Evolutionary conservation across 2,888 invertebrate genomes (phyloP).

Genomic region (Atrina japonica): DNA sequence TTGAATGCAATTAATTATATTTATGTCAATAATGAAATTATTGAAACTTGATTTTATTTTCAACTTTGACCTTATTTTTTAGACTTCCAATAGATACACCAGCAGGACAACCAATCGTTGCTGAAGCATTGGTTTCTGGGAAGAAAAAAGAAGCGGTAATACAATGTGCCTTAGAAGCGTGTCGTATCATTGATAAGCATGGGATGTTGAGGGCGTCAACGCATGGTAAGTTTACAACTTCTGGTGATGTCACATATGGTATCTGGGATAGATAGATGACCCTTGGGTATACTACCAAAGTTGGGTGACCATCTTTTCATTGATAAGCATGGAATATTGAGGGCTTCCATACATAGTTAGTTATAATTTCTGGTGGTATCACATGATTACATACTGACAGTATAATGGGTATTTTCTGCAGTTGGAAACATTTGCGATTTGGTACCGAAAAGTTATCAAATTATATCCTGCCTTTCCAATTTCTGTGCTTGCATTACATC

Average conservation of each 20-base stretch:
- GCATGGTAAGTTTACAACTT: constrained; percentile 86
- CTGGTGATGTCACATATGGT: too few species aligned
- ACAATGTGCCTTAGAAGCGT: constrained; percentile 97
- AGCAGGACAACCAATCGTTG: constrained; percentile 88
- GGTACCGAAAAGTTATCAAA: too few species aligned
- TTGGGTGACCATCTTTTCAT: constrained; percentile 95
- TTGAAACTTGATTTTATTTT: too few species aligned
- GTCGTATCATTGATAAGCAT: constrained; percentile 92
- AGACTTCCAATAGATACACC: constrained; percentile 92
- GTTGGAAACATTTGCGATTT: too few species aligned
- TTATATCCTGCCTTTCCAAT: too few species aligned
- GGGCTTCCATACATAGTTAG: constrained; percentile 92
- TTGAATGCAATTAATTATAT: too few species aligned
- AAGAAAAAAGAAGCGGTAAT: constrained; percentile 97
- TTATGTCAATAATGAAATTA: too few species aligned
- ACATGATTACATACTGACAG: too few species aligned
- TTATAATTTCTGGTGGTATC: too few species aligned
- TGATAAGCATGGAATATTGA: constrained; percentile 91
- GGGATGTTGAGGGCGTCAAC: constrained; percentile 92
- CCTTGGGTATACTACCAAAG: constrained; percentile 94
- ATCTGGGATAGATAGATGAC: constrained; percentile 96
- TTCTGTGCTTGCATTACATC: too few species aligned
- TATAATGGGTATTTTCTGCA: too few species aligned
- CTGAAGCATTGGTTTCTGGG: constrained; percentile 92
- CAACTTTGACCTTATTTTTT: too few species aligned